phyloP scores from a whole-genome alignment of 2,797 vertebrate genomes.

The Kryptolebias ocellatus region DNA sequence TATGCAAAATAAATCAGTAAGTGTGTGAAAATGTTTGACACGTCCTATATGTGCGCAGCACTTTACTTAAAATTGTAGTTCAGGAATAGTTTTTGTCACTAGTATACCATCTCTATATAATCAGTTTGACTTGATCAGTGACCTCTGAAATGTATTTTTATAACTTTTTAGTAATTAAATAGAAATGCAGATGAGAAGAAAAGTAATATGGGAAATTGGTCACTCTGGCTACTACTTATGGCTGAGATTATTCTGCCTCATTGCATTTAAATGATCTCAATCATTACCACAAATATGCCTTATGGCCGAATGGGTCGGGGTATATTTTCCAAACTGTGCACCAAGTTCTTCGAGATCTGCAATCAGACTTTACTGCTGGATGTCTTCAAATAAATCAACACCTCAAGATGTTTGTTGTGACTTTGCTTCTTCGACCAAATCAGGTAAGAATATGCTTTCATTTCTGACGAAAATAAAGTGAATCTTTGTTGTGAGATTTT shows the following conservation, averaged over 20 bases:
- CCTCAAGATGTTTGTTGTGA: constrained; percentile 46
- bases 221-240: neutral
- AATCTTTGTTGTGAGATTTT: neutral
- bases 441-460: constrained; percentile 63
- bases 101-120: too few relatives aligned
- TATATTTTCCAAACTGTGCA: constrained; percentile 13
- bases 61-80: neutral
- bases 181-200: too few relatives aligned
- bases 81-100: too few relatives aligned
- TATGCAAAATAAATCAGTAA: neutral
- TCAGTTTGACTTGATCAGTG: too few relatives aligned
- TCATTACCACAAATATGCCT: neutral
- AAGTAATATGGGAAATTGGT: neutral
- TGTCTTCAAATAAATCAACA: constrained; percentile 11
- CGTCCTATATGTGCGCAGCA: neutral
- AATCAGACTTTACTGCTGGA: constrained; percentile 26
- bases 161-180: too few relatives aligned
- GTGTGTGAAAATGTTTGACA: neutral
- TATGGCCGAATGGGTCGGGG: neutral
- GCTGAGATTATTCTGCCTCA: neutral
- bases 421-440: constrained; percentile 21
- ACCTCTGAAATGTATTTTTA: neutral
- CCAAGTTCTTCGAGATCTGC: constrained; percentile 42
- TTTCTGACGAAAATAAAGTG: neutral
- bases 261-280: neutral